Percentiles rank a stretch among this genome's conserved stretches.
phyloP scores from a whole-genome alignment of 2,113 vertebrate species.

The Cyanocitta stelleri region DNA sequence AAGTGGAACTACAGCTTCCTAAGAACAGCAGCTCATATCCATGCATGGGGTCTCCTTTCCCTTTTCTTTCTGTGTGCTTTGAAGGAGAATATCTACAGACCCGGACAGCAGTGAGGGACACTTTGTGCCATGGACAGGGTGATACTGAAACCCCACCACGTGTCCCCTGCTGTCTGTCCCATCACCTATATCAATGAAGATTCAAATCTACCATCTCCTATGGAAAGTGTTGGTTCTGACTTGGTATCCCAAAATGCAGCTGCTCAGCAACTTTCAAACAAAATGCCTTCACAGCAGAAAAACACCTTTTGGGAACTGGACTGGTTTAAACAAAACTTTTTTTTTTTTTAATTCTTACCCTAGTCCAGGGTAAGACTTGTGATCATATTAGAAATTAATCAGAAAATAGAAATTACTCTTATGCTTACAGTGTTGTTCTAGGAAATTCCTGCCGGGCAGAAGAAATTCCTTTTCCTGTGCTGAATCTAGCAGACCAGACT shows the following conservation, averaged over 20 bases:
- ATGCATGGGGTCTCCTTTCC: neutral
- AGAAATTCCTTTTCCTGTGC: neutral
- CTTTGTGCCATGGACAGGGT: neutral
- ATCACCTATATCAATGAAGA: neutral
- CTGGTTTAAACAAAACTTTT: neutral
- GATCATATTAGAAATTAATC: neutral
- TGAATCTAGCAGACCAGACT: neutral
- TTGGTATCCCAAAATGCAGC: neutral
- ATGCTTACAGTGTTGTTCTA: neutral
- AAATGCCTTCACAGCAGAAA: neutral
- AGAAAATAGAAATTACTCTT: neutral
- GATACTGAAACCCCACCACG: fast-evolving
- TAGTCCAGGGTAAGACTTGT: neutral
- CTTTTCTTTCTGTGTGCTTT: neutral
- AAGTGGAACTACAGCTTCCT: neutral
- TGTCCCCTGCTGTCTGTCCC: neutral
- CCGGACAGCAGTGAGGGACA: neutral
- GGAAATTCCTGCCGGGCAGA: neutral
- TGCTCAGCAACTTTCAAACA: neutral
- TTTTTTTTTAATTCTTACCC: neutral
- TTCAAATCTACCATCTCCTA: neutral
- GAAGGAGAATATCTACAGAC: neutral
- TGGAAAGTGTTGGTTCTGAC: neutral
- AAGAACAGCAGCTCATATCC: neutral
- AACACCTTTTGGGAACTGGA: neutral